phyloP scores from a whole-genome alignment of 1,140 invertebrate species.

The Drosophila neocordata region DNA sequence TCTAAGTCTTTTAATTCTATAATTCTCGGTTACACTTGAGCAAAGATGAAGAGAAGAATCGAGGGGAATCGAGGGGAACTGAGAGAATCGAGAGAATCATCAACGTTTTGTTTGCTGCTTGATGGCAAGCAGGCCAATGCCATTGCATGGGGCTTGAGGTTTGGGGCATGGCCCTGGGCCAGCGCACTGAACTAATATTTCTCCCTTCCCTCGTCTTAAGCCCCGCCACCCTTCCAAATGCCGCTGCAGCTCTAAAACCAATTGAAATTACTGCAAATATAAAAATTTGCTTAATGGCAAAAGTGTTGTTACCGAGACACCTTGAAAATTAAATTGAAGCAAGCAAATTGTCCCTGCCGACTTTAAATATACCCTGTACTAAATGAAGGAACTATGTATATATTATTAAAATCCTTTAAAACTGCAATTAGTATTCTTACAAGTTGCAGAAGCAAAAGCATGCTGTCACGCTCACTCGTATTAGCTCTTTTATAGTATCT shows the following conservation, averaged over 20 bases:
- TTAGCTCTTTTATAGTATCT: too few relatives aligned
- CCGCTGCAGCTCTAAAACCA: neutral
- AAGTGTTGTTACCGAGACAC: neutral
- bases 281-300: conserved; percentile 2
- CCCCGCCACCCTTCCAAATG: too few relatives aligned
- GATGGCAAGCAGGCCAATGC: neutral
- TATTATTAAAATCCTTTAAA: too few relatives aligned
- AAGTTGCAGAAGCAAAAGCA: too few relatives aligned
- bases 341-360: too few relatives aligned
- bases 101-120: neutral
- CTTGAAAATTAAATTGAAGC: neutral
- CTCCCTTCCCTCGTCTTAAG: too few relatives aligned
- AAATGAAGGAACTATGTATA: too few relatives aligned
- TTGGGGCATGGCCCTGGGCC: neutral
- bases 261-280: conserved; percentile 1
- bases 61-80: neutral
- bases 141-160: too few relatives aligned
- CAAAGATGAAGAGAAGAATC: neutral
- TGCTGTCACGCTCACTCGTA: too few relatives aligned
- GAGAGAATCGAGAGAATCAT: neutral
- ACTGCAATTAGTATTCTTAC: neutral
- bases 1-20: neutral
- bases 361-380: too few relatives aligned
- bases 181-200: neutral
- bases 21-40: conserved; percentile 6